Evolutionary conservation across 2,797 vertebrate genomes (phyloP), one percentile per base, ranked within the genome.

Genomic region (Notamacropus eugenii): DNA sequence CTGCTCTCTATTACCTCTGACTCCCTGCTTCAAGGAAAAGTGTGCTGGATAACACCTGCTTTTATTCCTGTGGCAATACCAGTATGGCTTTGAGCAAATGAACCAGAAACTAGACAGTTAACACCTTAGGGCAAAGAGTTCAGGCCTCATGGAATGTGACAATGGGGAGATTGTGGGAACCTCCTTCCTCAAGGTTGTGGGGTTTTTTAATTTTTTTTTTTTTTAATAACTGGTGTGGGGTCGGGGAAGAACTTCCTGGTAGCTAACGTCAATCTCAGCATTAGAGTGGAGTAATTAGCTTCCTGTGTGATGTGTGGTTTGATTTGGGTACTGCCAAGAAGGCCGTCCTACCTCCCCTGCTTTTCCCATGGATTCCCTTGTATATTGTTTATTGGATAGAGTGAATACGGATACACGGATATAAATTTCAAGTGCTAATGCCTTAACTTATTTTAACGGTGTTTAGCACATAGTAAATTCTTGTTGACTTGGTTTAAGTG

Each of bases 91-190:
- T 91, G 59, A 55, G 54, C 29, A 50, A 62, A 67, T 28, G 90
- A 92, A 93, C 54, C 67, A 4, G 19, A 55, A 96, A 95, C 40
- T 10, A 54, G 90, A 82, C 9, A 24, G 54, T 3, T 92, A 90
- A 93, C 1, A 4, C 55, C 87, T 56, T 58, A 54, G 94, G 96
- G 92, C 54, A 96, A 96, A 50, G 91, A 67, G 11, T 9, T 90
- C 62, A 52, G 10, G 8, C 54, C 87, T 19, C 13, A 0, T 5
- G 87, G 59, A 52, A 52, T 40, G 92, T 28, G 74, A 87, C 12
- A 91, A 40, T 31, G 40, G 91, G 27, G 22, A 6, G 16, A 24
- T 55, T 55, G 54, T 40, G 54, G 90, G 50, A 82, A 91, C 10
- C 14, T 9, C 0, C 52, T 34, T 54, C 24, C 4, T 24, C n/a